These are phyloP conservation scores for Melanostigma gelatinosum DNA, from an alignment of 2,113 vertebrate species.

Conservation along the genomic window DNA sequence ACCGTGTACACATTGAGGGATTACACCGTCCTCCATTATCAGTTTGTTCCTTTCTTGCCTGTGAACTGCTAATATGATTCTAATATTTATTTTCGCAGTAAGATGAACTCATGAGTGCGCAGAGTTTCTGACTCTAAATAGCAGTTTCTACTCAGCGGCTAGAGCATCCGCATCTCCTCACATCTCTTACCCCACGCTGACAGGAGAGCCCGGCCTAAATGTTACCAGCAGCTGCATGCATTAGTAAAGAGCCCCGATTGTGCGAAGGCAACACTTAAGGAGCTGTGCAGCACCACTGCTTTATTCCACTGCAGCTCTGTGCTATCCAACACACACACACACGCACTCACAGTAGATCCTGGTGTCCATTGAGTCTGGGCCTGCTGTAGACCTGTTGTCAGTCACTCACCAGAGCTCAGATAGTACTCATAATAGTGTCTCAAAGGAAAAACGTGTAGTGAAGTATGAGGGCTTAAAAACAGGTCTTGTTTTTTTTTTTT, in stretches of 20 bases:
- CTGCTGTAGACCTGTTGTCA: slow-evolving; percentile 7
- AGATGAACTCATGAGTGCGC: slow-evolving; percentile 20
- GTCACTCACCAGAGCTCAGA: slow-evolving; percentile 14
- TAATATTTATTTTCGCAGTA: background rate
- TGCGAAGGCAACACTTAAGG: slow-evolving; percentile 25
- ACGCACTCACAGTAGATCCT: slow-evolving; percentile 19
- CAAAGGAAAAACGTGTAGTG: background rate
- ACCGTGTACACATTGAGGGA: background rate
- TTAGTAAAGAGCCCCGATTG: slow-evolving; percentile 55
- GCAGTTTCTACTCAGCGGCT: slow-evolving; percentile 14
- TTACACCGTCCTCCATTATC: background rate
- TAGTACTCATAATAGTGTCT: background rate
- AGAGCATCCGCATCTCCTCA: slow-evolving; percentile 48
- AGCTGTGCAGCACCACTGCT: slow-evolving; percentile 12
- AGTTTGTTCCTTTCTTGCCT: background rate
- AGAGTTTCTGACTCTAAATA: slow-evolving; percentile 16
- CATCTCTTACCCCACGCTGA: slow-evolving; percentile 47
- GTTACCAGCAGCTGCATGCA: slow-evolving; percentile 58
- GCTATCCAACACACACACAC: slow-evolving; percentile 10
- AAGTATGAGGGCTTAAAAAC: background rate
- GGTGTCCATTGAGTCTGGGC: background rate
- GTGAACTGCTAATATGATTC: background rate
- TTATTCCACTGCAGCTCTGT: slow-evolving; percentile 25
- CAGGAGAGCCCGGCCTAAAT: slow-evolving; percentile 41
- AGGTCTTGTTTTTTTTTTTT: background rate